Evolutionary conservation across 2,888 invertebrate genomes (phyloP), one percentile per base, ranked within the genome.

Genomic region (Tinea pellionella): DNA sequence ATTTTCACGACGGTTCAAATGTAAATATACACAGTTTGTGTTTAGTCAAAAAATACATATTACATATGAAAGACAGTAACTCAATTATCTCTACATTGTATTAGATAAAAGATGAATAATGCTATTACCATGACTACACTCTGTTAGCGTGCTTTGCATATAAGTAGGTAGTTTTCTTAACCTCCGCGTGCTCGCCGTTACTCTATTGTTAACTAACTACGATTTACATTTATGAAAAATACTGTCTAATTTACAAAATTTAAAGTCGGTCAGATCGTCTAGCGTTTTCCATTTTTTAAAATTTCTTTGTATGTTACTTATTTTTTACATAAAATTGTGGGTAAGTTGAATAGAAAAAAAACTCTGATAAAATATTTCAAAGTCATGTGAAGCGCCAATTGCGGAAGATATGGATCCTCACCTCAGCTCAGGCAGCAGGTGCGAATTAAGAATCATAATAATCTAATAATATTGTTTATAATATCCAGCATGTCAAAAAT

Each of bases 141-240:
- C 24, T 19, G 53, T 53, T 53, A 53, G 19, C 53, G 24, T 53
- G 53, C 16, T 53, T 53, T 24, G 53, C 19, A 53, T 53, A 18
- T 53, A 53, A 53, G 16, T 53, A 24, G 53, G 53, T 53, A 53
- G 53, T 53, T 53, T 47, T 53, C 53, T 53, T 24, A 53, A 24
- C n/a, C 24, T 53, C 19, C 11, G 53, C 24, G 53, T 53, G 24
- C 18, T 47, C 8, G 13, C n/a, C 3, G 47, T 53, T 53, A 7
- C 19, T 53, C 53, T 53, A 53, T 53, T 53, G 53, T 53, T 24
- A 53, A 47, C 13, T 47, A 4, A 47, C 47, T 16, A 47, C 15
- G 47, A 47, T 47, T 47, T 47, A 47, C 47, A 47, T 47, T 47
- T 47, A 47, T 47, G 47, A 47, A 47, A 47, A 37, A 37, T 37